phyloP scores from a whole-genome alignment of 2,113 vertebrate genomes.

The Bufo bufo region DNA sequence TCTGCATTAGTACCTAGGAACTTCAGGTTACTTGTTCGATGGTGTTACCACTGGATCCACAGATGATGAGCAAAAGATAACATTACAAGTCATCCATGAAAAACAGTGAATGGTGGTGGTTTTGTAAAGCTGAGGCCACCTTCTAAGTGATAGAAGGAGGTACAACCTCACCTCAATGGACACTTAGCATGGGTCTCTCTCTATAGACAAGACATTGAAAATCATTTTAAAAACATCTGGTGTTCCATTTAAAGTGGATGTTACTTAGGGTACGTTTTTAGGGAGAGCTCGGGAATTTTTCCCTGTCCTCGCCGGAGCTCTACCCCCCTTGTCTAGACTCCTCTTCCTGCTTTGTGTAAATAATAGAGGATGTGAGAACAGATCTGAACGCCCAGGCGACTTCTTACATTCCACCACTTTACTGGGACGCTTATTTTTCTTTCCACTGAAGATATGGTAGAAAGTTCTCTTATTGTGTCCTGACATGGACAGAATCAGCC shows the following conservation, averaged over 20 bases:
- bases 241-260: background rate
- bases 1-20: background rate
- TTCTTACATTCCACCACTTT: background rate
- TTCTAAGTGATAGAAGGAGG: no score
- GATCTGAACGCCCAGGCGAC: background rate
- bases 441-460: background rate
- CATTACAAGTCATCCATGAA: no score
- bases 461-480: background rate
- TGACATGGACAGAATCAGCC: background rate
- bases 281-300: background rate
- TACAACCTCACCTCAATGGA: no score
- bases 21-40: no score
- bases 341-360: background rate
- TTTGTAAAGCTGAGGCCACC: no score
- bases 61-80: background rate
- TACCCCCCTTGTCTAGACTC: background rate
- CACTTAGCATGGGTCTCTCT: no score
- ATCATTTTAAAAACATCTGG: background rate
- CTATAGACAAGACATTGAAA: background rate
- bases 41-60: background rate
- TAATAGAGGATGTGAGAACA: background rate
- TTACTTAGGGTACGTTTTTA: background rate
- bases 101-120: no score
- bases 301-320: no score
- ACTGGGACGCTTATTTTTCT: background rate